Evolutionary conservation across 2,113 vertebrate genomes (phyloP), one percentile per base, ranked within the genome.

Genomic region (Phyllopteryx taeniolatus): DNA sequence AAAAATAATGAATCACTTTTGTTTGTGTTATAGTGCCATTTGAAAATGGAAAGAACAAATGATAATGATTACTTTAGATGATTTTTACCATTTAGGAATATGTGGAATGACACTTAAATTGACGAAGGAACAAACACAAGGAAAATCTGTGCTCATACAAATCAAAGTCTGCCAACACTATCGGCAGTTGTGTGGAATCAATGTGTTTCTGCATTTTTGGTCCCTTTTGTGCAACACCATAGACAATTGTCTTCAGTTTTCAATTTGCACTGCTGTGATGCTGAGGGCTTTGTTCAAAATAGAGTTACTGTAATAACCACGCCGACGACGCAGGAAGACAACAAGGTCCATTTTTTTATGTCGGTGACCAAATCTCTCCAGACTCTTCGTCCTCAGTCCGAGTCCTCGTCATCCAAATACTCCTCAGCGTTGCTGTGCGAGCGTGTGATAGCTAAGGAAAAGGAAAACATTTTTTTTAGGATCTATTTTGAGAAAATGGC

Each of bases 351-450:
- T 74, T 79, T 85, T 33, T 17, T 61, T 56, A 84, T 63, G 69
- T 68, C 70, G 68, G 47, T 60, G 68, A 78, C 74, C 59, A 78
- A 84, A 76, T 63, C 60, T 78, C 68, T 76, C 5, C 5, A 22
- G 43, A n/a, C 51, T 72, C 65, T 69, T 59, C 0, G 35, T 39
- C 15, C 77, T 93, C 93, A 99, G 90, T 99, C 97, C 0, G 98
- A 99, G 86, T 99, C 97, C 89, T 99, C 96, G 47, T 99, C 98
- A 7, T 99, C 97, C 60, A 99, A 92, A 90, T 99, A 99, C 70
- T 99, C 98, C 54, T 99, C 96, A 5, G 96, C 96, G 27, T 98
- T 96, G 91, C 95, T 98, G 84, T 93, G 90, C 80, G 94, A 93
- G 85, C 94, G 94, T 46, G 91, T 86, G 63, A 92, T 73, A 81